These are phyloP conservation scores for Brotula barbata DNA, from an alignment of 2,797 vertebrate species.

Conservation along the genomic window DNA sequence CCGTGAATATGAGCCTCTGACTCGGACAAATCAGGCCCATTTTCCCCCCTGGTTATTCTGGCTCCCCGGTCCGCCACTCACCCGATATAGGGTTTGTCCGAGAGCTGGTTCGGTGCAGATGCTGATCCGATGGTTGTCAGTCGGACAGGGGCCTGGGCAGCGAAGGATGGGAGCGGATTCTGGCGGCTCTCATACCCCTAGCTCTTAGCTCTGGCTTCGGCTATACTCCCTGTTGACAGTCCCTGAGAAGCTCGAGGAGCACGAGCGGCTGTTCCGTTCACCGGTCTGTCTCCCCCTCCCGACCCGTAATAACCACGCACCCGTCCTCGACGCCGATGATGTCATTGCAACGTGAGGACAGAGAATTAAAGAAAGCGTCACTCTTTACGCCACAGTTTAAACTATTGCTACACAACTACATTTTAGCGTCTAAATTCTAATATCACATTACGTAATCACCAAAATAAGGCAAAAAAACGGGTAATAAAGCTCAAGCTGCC, in stretches of 20 bases:
- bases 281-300: slow-evolving; percentile 63
- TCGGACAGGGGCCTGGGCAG: slow-evolving; percentile 70
- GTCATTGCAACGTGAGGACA: slow-evolving; percentile 65
- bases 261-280: slow-evolving; percentile 54
- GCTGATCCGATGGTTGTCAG: slow-evolving; percentile 86
- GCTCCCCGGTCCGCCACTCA: slow-evolving; percentile 67
- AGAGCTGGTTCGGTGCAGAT: slow-evolving; percentile 78
- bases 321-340: slow-evolving; percentile 70
- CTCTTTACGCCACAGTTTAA: too few relatives aligned
- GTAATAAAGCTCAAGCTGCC: background rate
- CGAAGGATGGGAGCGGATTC: slow-evolving; percentile 90
- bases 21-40: slow-evolving; percentile 64
- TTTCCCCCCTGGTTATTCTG: slow-evolving; percentile 83
- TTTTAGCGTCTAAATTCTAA: too few relatives aligned
- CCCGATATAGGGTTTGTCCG: slow-evolving; percentile 83
- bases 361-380: slow-evolving; percentile 2
- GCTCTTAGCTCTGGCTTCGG: slow-evolving; percentile 70
- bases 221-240: slow-evolving; percentile 74
- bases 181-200: slow-evolving; percentile 78
- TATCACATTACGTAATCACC: too few relatives aligned
- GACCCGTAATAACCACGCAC: slow-evolving; percentile 66
- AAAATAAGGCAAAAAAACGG: too few relatives aligned
- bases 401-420: too few relatives aligned
- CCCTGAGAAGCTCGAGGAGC: slow-evolving; percentile 67
- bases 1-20: slow-evolving; percentile 66